Conservation (phyloP, 2,113 vertebrate genomes). For the Nesoenas mayeri region DNA sequence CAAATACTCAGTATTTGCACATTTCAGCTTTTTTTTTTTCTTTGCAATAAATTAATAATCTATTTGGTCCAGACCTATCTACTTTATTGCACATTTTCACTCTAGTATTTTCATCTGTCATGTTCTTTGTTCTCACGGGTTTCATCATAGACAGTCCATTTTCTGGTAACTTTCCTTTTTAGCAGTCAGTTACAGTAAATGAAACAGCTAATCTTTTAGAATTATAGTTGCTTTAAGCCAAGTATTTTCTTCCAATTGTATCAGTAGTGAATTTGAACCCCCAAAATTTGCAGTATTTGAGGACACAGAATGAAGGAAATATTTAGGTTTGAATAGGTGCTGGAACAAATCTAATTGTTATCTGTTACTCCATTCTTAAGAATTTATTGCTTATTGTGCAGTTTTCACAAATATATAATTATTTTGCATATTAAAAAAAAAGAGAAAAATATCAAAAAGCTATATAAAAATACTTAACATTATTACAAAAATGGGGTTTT, state of each 20-base stretch:
- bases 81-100: not conserved
- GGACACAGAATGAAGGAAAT: not conserved
- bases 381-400: not conserved
- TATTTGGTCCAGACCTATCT: not conserved
- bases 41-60: not conserved
- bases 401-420: not conserved
- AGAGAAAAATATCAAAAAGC: not conserved
- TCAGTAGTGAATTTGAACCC: not conserved
- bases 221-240: not conserved
- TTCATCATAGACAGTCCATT: not conserved
- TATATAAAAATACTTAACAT: not conserved
- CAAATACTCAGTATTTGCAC: not conserved
- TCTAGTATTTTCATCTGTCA: not conserved
- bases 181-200: not conserved
- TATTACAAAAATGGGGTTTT: fast-evolving
- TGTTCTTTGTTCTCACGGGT: not conserved
- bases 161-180: not conserved
- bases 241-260: not conserved
- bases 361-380: not conserved
- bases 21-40: not conserved
- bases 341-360: not conserved
- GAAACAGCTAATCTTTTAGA: not conserved
- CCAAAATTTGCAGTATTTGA: not conserved
- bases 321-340: not conserved
- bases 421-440: not conserved